Base-by-base conservation (phyloP, 2,113 vertebrate species). In the Sapajus apella region DNA sequence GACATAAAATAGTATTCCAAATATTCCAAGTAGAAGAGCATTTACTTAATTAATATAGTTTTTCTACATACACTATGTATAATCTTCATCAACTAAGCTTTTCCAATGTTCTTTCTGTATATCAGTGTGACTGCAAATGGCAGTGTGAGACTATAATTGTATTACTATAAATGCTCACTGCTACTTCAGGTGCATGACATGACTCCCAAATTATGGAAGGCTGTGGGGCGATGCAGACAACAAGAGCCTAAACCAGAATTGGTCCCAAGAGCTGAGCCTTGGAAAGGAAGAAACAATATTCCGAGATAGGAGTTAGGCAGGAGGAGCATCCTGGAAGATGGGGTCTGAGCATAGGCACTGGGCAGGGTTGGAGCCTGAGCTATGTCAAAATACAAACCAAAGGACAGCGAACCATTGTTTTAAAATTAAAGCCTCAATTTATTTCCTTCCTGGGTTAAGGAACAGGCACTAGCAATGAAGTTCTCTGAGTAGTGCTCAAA, bases 21-120 rank as follows among this genome's bases (percentile, higher is more conserved):
- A 58, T 58, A 58, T 52, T 91, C 10, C 11, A 91, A 52, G 73
- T 81, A 72, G 37, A 79, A 21, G 37, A 96, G 72, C 27, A 91
- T 95, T 93, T 94, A 45, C 6, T 94, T 89, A 94, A 95, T 96
- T 89, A 94, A 70, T 83, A 75, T 27, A 87, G 5, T 13, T 50
- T 40, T 40, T 47, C 10, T 56, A 30, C 32, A 75, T 6, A 55
- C 8, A 86, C 6, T 43, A 85, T 82, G 12, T n/a, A 27, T 75
- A 85, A 82, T 86, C 27, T 70, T 47, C 23, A 17, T 58, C 0
- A 3, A 76, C 27, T 50, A 52, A 64, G 0, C 94, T 96, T 40
- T 91, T 82, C 79, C 52, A 79, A 6, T 55, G 27, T 20, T 45
- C 27, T 84, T 81, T 93, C n/a, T 88, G 50, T 6, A 3, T 77